These are phyloP conservation scores for Halocynthia roretzi DNA, from an alignment of 23 tunicate genomes.

Conservation along the genomic window DNA sequence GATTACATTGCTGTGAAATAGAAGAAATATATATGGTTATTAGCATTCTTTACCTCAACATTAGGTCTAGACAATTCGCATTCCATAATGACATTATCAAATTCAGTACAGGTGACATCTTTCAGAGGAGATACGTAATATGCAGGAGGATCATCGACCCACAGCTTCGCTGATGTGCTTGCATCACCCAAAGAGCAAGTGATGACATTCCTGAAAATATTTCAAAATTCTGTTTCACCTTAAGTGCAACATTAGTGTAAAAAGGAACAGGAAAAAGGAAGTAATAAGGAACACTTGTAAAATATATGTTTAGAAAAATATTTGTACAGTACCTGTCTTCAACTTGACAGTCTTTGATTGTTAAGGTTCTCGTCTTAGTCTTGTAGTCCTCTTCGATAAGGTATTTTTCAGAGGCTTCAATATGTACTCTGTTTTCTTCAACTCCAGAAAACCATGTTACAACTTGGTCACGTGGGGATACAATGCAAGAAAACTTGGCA, in stretches of 20 bases:
- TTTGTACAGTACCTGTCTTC: constrained; percentile 11
- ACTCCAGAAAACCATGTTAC: constrained; percentile 17
- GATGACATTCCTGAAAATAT: background rate
- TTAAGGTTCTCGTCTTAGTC: constrained; percentile 15
- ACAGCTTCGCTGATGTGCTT: constrained; percentile 29
- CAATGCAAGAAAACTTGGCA: constrained; percentile 19
- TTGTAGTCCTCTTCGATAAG: constrained; percentile 8
- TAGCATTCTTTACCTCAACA: constrained; percentile 41
- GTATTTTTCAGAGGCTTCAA: constrained; percentile 6
- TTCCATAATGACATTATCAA: constrained; percentile 54
- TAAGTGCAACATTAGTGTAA: too few species aligned
- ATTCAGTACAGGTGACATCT: constrained; percentile 58
- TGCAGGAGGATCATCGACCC: constrained; percentile 84
- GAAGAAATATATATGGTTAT: too few species aligned
- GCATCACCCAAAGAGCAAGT: constrained; percentile 32
- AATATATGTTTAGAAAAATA: too few species aligned
- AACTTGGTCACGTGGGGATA: constrained; percentile 8
- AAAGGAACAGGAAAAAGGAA: too few species aligned
- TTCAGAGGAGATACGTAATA: constrained; percentile 47
- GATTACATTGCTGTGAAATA: too few species aligned
- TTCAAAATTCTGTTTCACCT: too few species aligned
- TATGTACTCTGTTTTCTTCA: background rate
- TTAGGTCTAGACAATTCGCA: constrained; percentile 79
- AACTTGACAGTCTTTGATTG: constrained; percentile 21
- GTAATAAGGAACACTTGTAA: too few species aligned